Percentiles rank a stretch among this genome's conserved stretches.
phyloP scores from a whole-genome alignment of 1,140 invertebrate species.

The Drosophila sturtevanti region DNA sequence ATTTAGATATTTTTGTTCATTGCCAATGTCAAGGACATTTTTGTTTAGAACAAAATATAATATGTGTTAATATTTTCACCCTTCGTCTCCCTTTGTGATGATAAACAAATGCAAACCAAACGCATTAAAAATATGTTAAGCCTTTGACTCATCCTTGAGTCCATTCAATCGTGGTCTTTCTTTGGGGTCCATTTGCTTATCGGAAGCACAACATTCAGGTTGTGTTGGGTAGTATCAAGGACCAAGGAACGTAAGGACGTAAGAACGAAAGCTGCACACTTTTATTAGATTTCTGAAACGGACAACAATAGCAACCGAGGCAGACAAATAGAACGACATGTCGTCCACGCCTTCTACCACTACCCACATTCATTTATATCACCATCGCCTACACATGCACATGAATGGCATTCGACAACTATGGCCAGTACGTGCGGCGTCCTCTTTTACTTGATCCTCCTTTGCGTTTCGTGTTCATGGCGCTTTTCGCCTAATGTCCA shows the following conservation, averaged over 20 bases:
- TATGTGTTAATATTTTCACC: not conserved
- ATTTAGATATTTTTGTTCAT: not conserved
- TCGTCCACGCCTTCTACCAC: constrained; percentile 4
- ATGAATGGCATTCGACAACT: constrained; percentile 43
- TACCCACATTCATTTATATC: constrained; percentile 5
- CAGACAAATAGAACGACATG: constrained; percentile 56
- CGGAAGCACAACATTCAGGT: not conserved
- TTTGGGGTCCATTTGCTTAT: constrained; percentile 2
- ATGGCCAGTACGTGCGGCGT: constrained; percentile 9
- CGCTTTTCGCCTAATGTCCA: constrained; percentile 61
- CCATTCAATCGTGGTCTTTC: not conserved
- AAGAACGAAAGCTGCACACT: not conserved
- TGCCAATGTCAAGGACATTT: not conserved
- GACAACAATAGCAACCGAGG: constrained; percentile 52
- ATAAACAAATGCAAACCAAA: constrained; percentile 12
- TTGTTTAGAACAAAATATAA: not conserved
- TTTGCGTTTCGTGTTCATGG: constrained; percentile 34
- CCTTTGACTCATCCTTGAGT: constrained; percentile 8
- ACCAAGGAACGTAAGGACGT: not conserved
- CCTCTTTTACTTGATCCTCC: constrained; percentile 50
- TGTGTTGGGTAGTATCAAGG: too few relatives aligned
- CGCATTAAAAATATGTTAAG: constrained; percentile 13
- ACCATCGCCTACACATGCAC: constrained; percentile 28
- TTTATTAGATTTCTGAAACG: constrained; percentile 23
- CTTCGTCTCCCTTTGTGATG: not conserved